Base-by-base conservation (phyloP, 2,797 vertebrate genomes). In the Corythornis leucogaster region DNA sequence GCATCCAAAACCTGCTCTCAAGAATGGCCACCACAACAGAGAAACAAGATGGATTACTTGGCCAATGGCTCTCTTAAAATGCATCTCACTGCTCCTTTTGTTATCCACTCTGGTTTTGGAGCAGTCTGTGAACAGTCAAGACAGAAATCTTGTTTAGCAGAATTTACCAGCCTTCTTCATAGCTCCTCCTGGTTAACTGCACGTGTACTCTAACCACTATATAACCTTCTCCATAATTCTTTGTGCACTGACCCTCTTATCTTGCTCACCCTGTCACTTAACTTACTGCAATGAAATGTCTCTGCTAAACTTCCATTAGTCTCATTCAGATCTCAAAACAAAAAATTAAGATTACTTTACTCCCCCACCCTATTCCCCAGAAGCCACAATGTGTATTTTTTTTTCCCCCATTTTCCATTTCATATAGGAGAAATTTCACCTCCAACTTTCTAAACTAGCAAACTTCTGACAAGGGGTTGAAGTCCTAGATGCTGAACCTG, bases 11-110 rank as follows among this genome's bases (percentile, higher is more conserved):
- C 33, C 38, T 69, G 42, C n/a, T 48, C 43, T 57, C 0, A 0
- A 35, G 33, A 61, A 5, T 0, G 0, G n/a, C 16, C 16, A 30
- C 8, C 3, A 2, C 51, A 62, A 43, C 57, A 28, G 16, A 66
- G 26, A 75, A 9, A 79, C 2, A 61, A 40, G 15, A 16, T 14
- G 21, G 13, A 30, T 50, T 57, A 76, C 16, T 71, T 42, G 63
- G 28, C 11, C 3, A 1, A 54, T 21, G 14, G 19, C 1, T 76
- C 20, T 51, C 22, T 40, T 58, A 69, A 82, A 79, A 89, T 22
- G 62, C 33, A 68, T 9, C 2, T 8, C 30, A 26, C 16, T 73
- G 8, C 42, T 85, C 8, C 10, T 87, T 87, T 68, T 88, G 25
- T 38, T 57, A 42, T 35, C 31, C 0, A 0, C 6, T 51, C 31